These are phyloP conservation scores for Sinocyclocheilus rhinocerous DNA, from an alignment of 2,113 vertebrate species.

Conservation along the genomic window DNA sequence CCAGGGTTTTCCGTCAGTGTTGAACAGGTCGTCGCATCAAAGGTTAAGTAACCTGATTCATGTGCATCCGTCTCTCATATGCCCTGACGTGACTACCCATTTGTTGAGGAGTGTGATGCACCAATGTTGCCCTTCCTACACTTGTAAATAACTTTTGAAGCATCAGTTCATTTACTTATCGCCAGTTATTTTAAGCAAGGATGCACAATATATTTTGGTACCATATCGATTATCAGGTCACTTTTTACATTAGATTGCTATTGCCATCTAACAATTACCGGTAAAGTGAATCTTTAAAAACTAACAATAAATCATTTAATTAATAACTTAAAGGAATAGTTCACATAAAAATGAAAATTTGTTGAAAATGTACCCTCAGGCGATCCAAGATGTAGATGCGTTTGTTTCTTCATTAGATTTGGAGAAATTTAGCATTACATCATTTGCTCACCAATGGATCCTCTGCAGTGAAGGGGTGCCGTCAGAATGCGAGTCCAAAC, in stretches of 20 bases:
- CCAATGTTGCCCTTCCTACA: neutral
- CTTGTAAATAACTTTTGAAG: neutral
- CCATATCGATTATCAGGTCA: neutral
- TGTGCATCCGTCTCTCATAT: neutral
- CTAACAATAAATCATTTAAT: neutral
- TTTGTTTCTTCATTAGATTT: no score
- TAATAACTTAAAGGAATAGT: neutral
- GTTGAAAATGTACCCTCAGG: no score
- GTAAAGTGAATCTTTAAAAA: neutral
- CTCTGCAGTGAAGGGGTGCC: no score
- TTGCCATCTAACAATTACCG: neutral
- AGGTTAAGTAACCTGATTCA: slow-evolving; percentile 37
- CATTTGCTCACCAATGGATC: no score
- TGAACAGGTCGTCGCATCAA: neutral
- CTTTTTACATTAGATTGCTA: neutral
- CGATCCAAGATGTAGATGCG: no score
- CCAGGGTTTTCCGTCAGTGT: neutral
- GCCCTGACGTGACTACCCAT: neutral
- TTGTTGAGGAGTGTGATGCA: neutral
- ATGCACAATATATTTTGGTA: neutral
- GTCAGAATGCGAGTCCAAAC: no score
- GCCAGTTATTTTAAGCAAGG: neutral
- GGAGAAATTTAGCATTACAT: no score
- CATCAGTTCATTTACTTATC: neutral
- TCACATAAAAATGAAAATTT: no score